Percentiles rank a stretch among this genome's conserved stretches.
Evolutionary conservation across 1,140 invertebrate genomes (phyloP).

Genomic region (Brachionus manjavacas): DNA sequence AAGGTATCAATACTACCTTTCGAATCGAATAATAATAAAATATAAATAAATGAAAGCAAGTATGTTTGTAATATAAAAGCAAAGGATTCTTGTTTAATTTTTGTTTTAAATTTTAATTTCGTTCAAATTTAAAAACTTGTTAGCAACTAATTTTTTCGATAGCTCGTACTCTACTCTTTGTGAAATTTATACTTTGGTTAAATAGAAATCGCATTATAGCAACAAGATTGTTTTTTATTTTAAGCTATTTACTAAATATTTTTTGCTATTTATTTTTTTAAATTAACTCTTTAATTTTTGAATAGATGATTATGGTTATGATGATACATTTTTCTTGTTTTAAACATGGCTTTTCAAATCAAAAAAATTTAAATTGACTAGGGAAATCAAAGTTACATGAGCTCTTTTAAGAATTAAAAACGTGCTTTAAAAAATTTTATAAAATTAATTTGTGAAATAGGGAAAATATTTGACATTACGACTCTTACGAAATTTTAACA

Average conservation of each 20-base stretch:
- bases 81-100: conserved; percentile 26
- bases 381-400: not conserved
- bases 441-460: not conserved
- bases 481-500: not conserved
- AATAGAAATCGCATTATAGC: conserved; percentile 20
- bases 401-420: not conserved
- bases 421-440: not conserved
- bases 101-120: conserved; percentile 7
- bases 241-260: not conserved
- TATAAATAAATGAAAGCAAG: conserved; percentile 7
- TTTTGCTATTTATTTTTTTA: not conserved
- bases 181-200: not conserved
- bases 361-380: not conserved
- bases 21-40: not conserved
- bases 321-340: not conserved
- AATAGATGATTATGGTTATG: not conserved
- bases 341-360: no score
- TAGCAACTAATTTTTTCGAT: conserved; percentile 27
- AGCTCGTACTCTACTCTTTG: not conserved
- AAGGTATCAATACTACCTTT: conserved; percentile 7
- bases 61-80: not conserved
- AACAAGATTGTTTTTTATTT: conserved; percentile 9
- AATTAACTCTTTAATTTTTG: not conserved
- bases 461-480: not conserved
- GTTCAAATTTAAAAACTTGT: not conserved